Evolutionary conservation across 2,797 vertebrate genomes (phyloP), one percentile per base, ranked within the genome.

Genomic region (Pangasius krempfi): DNA sequence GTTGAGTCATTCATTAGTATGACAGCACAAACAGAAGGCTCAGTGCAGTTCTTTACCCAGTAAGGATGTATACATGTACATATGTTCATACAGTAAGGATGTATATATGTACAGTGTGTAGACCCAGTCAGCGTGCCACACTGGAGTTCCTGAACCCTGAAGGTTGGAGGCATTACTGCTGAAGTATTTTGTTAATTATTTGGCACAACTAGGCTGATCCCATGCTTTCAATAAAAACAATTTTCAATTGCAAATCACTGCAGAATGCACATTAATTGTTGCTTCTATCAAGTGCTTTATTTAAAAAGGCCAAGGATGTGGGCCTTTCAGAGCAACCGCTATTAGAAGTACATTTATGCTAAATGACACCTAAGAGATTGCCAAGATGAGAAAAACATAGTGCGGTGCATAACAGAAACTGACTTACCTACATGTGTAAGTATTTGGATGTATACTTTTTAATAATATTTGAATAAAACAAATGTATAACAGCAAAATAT

Each of bases 21-120:
- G 83, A 86, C 91, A 91, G 94, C 93, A 95, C 93, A 95, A 96
- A 94, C 95, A 96, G 94, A 96, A 94, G 95, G 94, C 94, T 91
- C 89, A 50, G 91, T 64, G 89, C 92, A 94, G 92, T 87, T 88
- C 90, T 90, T 85, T 79, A 92, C 88, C 86, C 64, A 47, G 50
- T 88, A 85, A 83, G 40, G 8, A 54, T 72, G 7, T 68, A 73
- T 66, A 50, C 62, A 58, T 73, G 86, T 84, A 30, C n/a, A 50
- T n/a, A n/a, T n/a, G n/a, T n/a, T n/a, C n/a, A n/a, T n/a, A n/a
- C 64, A 47, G 50, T 88, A 85, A 83, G 40, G 8, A 54, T 72
- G 7, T 68, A 73, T 66, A 50, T 62, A 58, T 73, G 86, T 84
- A 30, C n/a, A n/a, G n/a, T n/a, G n/a, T n/a, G n/a, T n/a, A n/a